Evolutionary conservation across 2,888 invertebrate genomes (phyloP).

Genomic region (Rotaria macrura): DNA sequence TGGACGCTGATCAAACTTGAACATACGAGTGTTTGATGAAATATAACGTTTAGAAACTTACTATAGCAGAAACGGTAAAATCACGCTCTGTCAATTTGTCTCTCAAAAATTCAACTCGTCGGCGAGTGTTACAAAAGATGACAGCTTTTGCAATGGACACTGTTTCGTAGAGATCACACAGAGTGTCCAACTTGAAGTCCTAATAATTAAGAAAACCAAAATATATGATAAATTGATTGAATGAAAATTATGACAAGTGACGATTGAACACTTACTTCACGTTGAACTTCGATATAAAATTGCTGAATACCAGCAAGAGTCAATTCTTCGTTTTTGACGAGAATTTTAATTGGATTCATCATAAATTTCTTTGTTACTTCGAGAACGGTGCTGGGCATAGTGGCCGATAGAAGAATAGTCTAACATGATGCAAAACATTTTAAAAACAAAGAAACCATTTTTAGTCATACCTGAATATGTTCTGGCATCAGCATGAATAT

Average conservation of each 20-base stretch:
- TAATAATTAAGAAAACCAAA: constrained; percentile 37
- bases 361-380: constrained; percentile 95
- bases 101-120: too few relatives aligned
- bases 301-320: constrained; percentile 93
- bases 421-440: too few relatives aligned
- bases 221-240: too few relatives aligned
- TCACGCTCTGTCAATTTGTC: too few relatives aligned
- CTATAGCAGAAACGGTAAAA: too few relatives aligned
- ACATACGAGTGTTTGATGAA: too few relatives aligned
- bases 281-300: constrained; percentile 84
- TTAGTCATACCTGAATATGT: constrained; percentile 81
- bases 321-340: constrained; percentile 92
- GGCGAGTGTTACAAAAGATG: too few relatives aligned
- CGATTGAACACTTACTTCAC: constrained; percentile 70
- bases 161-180: too few relatives aligned
- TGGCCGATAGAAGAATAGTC: constrained; percentile 88
- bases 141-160: too few relatives aligned
- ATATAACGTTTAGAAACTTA: too few relatives aligned
- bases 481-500: constrained; percentile 81
- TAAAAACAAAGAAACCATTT: constrained; percentile 55
- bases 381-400: constrained; percentile 92
- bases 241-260: too few relatives aligned
- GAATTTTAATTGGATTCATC: constrained; percentile 86
- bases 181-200: constrained; percentile 37
- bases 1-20: too few relatives aligned